Conservation (phyloP, 1,140 invertebrate species). For the Prorops nasuta region DNA sequence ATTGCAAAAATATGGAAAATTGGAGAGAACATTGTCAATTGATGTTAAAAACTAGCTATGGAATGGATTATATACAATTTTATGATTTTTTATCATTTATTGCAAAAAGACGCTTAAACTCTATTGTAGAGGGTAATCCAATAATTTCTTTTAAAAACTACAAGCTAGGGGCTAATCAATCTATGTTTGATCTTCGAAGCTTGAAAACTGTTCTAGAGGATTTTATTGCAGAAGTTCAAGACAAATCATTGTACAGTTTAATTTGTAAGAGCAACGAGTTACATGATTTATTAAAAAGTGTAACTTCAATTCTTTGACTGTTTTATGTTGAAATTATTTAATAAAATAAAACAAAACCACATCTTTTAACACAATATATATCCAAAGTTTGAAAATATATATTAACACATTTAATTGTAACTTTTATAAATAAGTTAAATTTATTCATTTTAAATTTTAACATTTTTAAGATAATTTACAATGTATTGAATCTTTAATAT, state of each 20-base stretch:
- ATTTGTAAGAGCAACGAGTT: slow-evolving; percentile 31
- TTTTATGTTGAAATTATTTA: slow-evolving; percentile 9
- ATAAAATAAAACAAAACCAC: background rate
- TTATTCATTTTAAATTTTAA: no score
- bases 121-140: slow-evolving; percentile 28
- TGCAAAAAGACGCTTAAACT: slow-evolving; percentile 55
- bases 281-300: slow-evolving; percentile 27
- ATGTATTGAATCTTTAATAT: no score
- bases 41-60: slow-evolving; percentile 78
- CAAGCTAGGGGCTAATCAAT: slow-evolving; percentile 48
- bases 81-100: slow-evolving; percentile 68
- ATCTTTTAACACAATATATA: no score
- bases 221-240: slow-evolving; percentile 39
- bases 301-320: slow-evolving; percentile 17
- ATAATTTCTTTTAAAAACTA: slow-evolving; percentile 38
- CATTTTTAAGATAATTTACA: no score
- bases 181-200: slow-evolving; percentile 49
- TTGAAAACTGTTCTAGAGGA: slow-evolving; percentile 40
- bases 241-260: slow-evolving; percentile 36
- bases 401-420: no score
- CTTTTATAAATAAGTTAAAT: no score
- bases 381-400: no score
- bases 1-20: slow-evolving; percentile 70
- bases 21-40: slow-evolving; percentile 76
- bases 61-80: slow-evolving; percentile 78